These are phyloP conservation scores for Columba janthina DNA, from an alignment of 2,113 vertebrate genomes.

Conservation along the genomic window DNA sequence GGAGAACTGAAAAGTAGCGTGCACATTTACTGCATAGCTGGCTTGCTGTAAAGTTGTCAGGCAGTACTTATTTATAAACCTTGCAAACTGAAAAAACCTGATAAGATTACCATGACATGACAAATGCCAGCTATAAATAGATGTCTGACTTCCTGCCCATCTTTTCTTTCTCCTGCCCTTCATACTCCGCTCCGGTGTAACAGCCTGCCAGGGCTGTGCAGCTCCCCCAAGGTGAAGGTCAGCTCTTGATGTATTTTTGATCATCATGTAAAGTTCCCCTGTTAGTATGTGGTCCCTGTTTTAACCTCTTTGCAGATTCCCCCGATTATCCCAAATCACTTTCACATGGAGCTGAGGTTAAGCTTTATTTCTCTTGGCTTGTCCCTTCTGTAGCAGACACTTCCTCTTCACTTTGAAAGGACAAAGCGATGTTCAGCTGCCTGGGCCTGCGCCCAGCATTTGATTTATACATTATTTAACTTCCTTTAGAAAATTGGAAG, in stretches of 20 bases:
- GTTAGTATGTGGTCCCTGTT: slow-evolving; percentile 76
- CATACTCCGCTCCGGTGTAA: rapidly evolving
- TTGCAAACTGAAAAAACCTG: not conserved
- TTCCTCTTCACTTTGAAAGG: slow-evolving; percentile 87
- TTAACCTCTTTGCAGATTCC: slow-evolving; percentile 77
- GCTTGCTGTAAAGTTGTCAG: not conserved
- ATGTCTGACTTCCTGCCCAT: slow-evolving; percentile 25
- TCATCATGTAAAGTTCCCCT: slow-evolving; percentile 54
- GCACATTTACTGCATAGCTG: not conserved
- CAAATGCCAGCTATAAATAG: slow-evolving; percentile 36
- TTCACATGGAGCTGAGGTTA: slow-evolving; percentile 89
- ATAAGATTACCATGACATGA: slow-evolving; percentile 28
- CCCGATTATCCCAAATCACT: slow-evolving; percentile 86
- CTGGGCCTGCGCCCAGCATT: slow-evolving; percentile 76
- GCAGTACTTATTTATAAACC: slow-evolving; percentile 1
- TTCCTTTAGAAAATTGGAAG: slow-evolving; percentile 89
- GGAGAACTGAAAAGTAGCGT: not conserved
- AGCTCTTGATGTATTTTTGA: slow-evolving; percentile 45
- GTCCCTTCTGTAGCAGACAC: slow-evolving; percentile 82
- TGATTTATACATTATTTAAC: slow-evolving; percentile 93
- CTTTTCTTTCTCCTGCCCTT: not conserved
- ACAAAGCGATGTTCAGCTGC: slow-evolving; percentile 88
- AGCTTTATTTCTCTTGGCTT: slow-evolving; percentile 91
- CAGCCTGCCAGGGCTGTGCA: not conserved
- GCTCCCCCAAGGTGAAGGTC: slow-evolving; percentile 54